A percentile compares a stretch with the other conserved stretches of the same genome.
Conservation (phyloP, 2,888 invertebrate genomes). For the Metalampra italica region DNA sequence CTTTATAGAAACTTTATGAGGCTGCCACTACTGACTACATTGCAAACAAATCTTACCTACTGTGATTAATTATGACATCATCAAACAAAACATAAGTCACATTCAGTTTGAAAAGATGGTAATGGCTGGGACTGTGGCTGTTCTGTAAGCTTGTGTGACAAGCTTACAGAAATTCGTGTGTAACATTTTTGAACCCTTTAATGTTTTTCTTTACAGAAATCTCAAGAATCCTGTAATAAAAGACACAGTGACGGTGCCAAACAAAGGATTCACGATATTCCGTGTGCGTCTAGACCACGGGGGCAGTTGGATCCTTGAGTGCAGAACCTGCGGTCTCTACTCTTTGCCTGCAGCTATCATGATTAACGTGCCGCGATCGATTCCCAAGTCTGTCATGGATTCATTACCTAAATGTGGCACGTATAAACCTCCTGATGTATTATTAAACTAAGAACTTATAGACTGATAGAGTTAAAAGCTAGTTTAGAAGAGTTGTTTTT, state of each 20-base stretch:
- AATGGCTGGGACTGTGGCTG: too few species aligned
- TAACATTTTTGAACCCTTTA: too few species aligned
- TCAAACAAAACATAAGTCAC: too few species aligned
- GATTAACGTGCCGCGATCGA: constrained; percentile 59
- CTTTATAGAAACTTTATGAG: too few species aligned
- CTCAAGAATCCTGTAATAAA: constrained; percentile 73
- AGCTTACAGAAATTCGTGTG: too few species aligned
- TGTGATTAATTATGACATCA: too few species aligned
- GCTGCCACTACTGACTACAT: too few species aligned
- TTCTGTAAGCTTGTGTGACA: too few species aligned
- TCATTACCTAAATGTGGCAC: constrained; percentile 72
- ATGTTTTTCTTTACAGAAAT: constrained; percentile 53
- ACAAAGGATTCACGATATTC: constrained; percentile 79
- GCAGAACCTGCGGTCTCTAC: constrained; percentile 56
- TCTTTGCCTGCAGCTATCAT: constrained; percentile 67
- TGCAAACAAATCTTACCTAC: too few species aligned
- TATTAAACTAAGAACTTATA: constrained; percentile 49
- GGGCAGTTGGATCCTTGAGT: constrained; percentile 73
- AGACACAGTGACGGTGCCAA: constrained; percentile 81
- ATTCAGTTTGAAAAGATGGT: too few species aligned
- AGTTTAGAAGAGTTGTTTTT: not conserved
- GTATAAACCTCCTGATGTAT: constrained; percentile 66
- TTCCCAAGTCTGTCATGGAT: constrained; percentile 61
- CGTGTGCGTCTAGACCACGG: constrained; percentile 75
- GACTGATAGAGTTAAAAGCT: constrained; percentile 22